Percentiles rank a stretch among this genome's conserved stretches.
Evolutionary conservation across 1,140 invertebrate species (phyloP).

Genomic region (Daktulosphaira vitifoliae): DNA sequence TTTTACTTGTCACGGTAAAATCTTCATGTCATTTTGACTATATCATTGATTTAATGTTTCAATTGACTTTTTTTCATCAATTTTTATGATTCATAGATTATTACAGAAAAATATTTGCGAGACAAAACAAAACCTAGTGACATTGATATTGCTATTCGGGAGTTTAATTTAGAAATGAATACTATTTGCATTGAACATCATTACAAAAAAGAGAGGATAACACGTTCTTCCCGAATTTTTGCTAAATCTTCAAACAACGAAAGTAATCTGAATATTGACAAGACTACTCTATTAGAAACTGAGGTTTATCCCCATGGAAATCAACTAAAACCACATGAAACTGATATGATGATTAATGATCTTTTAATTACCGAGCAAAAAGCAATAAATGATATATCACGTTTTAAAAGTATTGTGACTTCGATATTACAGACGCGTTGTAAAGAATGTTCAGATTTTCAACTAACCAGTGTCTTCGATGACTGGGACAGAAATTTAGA

Average conservation of each 20-base stretch:
- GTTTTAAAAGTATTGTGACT: background rate
- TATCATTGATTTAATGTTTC: slow-evolving; percentile 55
- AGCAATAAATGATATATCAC: background rate
- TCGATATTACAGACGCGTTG: background rate
- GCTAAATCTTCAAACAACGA: slow-evolving; percentile 49
- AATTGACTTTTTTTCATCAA: no score
- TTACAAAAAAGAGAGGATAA: slow-evolving; percentile 56
- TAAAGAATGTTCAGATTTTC: background rate
- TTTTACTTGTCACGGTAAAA: no score
- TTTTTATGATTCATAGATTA: no score
- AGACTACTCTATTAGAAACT: background rate
- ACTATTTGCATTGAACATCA: slow-evolving; percentile 60
- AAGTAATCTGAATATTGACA: background rate
- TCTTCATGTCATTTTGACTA: slow-evolving; percentile 41
- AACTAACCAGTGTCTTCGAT: background rate
- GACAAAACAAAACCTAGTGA: slow-evolving; percentile 48
- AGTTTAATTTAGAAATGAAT: slow-evolving; percentile 52
- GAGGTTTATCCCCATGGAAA: slow-evolving; percentile 10
- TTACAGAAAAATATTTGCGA: slow-evolving; percentile 47
- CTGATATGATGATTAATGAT: background rate
- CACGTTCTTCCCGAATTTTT: slow-evolving; percentile 55
- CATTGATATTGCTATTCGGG: slow-evolving; percentile 55
- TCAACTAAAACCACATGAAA: background rate
- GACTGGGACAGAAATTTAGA: slow-evolving; percentile 14
- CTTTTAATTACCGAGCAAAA: background rate